These are phyloP conservation scores for Argyresthia goedartella DNA, from an alignment of 2,888 invertebrate genomes.

Conservation along the genomic window DNA sequence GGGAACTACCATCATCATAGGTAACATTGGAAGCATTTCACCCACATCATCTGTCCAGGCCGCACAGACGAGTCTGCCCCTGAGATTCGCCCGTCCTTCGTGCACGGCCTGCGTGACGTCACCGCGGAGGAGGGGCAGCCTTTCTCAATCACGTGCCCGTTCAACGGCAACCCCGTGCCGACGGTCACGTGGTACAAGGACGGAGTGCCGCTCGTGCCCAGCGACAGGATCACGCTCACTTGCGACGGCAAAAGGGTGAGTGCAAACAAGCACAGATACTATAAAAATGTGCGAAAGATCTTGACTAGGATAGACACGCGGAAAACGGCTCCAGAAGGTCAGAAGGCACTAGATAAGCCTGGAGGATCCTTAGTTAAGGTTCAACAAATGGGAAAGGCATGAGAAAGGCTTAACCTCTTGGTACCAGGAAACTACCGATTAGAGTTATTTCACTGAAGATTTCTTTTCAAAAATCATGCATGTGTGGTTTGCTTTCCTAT, in stretches of 20 bases:
- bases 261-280: neutral
- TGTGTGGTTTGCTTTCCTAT: no score
- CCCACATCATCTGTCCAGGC: slow-evolving; percentile 25
- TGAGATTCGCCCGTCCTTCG: slow-evolving; percentile 82
- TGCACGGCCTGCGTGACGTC: slow-evolving; percentile 80
- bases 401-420: no score
- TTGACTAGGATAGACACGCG: no score
- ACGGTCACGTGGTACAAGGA: slow-evolving; percentile 86
- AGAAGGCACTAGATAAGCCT: no score
- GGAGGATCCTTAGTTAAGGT: no score
- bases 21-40: neutral
- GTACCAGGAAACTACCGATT: no score
- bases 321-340: no score
- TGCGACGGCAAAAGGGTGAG: slow-evolving; percentile 85
- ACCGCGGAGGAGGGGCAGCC: slow-evolving; percentile 88
- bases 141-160: slow-evolving; percentile 76
- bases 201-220: slow-evolving; percentile 74
- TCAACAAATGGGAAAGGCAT: no score
- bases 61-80: slow-evolving; percentile 74
- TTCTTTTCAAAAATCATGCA: no score
- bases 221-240: slow-evolving; percentile 77
- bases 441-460: no score
- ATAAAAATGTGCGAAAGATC: no score
- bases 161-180: slow-evolving; percentile 87
- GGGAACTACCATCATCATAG: no score